Evolutionary conservation across 1,140 invertebrate genomes (phyloP).

Genomic region (Melitaea cinxia): DNA sequence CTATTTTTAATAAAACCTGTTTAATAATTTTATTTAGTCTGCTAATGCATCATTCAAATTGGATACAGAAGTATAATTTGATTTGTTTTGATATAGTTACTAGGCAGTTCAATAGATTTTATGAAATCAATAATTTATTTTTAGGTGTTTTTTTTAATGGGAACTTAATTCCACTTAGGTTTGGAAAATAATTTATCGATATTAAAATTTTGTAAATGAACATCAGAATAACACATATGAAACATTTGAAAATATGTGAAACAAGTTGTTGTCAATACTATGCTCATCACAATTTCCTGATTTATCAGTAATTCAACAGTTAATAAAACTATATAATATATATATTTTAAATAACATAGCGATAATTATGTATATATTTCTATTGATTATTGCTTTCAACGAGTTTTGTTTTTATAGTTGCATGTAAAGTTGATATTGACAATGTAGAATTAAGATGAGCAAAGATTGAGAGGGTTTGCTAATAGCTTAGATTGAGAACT

Average conservation of each 20-base stretch:
- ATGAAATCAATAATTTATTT: constrained; percentile 5
- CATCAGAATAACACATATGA: constrained; percentile 49
- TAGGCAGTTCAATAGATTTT: constrained; percentile 33
- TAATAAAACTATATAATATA: constrained; percentile 45
- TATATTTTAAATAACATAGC: constrained; percentile 41
- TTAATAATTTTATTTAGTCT: too few relatives aligned
- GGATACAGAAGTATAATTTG: too few relatives aligned
- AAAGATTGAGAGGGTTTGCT: constrained; percentile 59
- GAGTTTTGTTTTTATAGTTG: constrained; percentile 24
- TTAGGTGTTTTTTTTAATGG: constrained; percentile 49
- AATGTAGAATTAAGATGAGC: constrained; percentile 61
- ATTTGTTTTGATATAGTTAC: neutral
- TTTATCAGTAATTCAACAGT: constrained; percentile 46
- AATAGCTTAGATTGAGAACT: constrained; percentile 41
- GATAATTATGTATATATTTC: constrained; percentile 38
- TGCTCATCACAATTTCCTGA: constrained; percentile 70
- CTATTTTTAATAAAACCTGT: too few relatives aligned
- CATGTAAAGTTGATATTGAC: constrained; percentile 25
- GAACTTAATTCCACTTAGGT: constrained; percentile 78
- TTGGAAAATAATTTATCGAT: constrained; percentile 24
- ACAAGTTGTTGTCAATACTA: constrained; percentile 64
- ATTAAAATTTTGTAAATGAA: constrained; percentile 25
- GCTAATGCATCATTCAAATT: too few relatives aligned
- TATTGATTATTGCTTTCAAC: constrained; percentile 50
- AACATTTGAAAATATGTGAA: constrained; percentile 81